phyloP scores from a whole-genome alignment of 1,140 invertebrate genomes.

The Trichonephila clavipes region DNA sequence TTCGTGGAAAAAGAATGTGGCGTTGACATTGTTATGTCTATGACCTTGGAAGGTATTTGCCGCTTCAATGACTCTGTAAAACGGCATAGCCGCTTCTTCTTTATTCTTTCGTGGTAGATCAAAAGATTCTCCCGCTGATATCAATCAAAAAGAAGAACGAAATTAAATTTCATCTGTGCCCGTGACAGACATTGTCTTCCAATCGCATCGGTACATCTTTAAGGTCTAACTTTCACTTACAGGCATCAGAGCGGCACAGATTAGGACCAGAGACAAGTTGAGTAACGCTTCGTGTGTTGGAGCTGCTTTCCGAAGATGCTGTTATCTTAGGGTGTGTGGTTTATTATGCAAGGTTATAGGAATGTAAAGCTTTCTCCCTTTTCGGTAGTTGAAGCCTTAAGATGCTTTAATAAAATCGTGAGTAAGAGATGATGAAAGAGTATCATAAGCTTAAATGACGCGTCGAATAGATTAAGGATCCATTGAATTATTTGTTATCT shows the following conservation, averaged over 20 bases:
- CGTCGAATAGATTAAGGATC: not conserved
- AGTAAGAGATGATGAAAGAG: not conserved
- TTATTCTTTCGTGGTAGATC: not conserved
- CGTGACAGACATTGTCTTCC: slow-evolving; percentile 56
- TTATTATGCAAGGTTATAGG: not conserved
- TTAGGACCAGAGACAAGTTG: not conserved
- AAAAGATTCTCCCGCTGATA: slow-evolving; percentile 58
- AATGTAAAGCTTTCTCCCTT: not conserved
- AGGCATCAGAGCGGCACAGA: not conserved
- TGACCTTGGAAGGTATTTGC: slow-evolving; percentile 61
- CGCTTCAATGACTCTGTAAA: slow-evolving; percentile 50
- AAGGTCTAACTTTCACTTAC: slow-evolving; percentile 36
- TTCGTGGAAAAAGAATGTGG: not conserved
- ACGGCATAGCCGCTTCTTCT: slow-evolving; percentile 16
- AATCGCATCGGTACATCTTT: slow-evolving; percentile 26
- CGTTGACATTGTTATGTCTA: slow-evolving; percentile 54
- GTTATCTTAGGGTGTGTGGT: not conserved
- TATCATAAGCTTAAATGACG: not conserved
- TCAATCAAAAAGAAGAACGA: slow-evolving; percentile 44
- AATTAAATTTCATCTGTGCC: slow-evolving; percentile 48
- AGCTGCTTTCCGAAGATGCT: not conserved
- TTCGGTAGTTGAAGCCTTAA: not conserved
- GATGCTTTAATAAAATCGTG: not conserved
- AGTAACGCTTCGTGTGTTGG: slow-evolving; percentile 11
- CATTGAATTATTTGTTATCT: not conserved